Conservation (phyloP, 2,113 vertebrate species). For the Oryzias curvinotus region DNA sequence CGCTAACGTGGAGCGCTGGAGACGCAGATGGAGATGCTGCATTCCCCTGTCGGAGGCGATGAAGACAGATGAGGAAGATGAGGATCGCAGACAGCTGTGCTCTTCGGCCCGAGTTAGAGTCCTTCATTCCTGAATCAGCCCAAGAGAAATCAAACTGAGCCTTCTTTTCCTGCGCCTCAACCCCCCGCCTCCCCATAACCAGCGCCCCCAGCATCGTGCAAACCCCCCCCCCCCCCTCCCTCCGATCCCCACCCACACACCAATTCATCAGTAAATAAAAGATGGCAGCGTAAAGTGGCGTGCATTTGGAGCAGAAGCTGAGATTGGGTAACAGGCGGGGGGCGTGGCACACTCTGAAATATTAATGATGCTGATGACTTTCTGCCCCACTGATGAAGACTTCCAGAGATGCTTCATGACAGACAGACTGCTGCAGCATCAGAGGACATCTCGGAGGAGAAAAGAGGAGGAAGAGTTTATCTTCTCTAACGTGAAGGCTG, state of each 20-base stretch:
- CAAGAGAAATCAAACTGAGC: too few species aligned
- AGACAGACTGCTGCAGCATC: slow-evolving; percentile 7
- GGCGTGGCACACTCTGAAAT: slow-evolving; percentile 60
- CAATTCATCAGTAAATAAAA: slow-evolving; percentile 75
- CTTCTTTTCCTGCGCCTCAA: slow-evolving; percentile 31
- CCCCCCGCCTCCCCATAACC: slow-evolving; percentile 6
- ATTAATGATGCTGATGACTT: slow-evolving; percentile 72
- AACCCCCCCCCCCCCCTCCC: slow-evolving; percentile 14
- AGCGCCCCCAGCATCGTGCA: not conserved
- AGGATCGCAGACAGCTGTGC: too few species aligned
- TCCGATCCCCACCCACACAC: slow-evolving; percentile 43
- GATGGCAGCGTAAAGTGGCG: slow-evolving; percentile 65
- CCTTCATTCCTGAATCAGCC: too few species aligned
- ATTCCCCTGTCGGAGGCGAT: too few species aligned
- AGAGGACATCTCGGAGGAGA: not conserved
- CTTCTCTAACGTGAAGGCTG: too few species aligned
- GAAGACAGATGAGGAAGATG: too few species aligned
- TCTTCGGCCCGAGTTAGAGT: too few species aligned
- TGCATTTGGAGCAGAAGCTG: slow-evolving; percentile 44
- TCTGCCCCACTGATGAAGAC: slow-evolving; percentile 32
- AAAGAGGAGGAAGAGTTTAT: not conserved
- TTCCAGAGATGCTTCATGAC: slow-evolving; percentile 48
- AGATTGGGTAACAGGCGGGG: slow-evolving; percentile 59
- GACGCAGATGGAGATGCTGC: too few species aligned
- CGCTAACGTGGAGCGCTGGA: too few species aligned